A percentile compares a stretch with the other conserved stretches of the same genome.
Conservation (phyloP, 2,888 invertebrate genomes). For the Ormyrus rosae region DNA sequence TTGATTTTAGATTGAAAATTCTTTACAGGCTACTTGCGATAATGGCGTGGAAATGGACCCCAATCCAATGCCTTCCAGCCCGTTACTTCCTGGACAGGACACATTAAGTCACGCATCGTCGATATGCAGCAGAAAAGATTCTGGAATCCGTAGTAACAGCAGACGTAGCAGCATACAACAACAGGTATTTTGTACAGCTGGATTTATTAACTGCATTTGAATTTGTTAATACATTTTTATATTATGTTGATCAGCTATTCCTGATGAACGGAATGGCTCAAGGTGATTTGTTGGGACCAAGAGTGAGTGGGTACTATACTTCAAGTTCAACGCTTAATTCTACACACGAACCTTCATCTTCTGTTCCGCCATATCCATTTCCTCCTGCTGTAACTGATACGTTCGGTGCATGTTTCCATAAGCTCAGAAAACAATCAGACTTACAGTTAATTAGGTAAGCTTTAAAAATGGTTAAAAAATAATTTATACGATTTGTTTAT, state of each 20-base stretch:
- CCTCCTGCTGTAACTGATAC: slow-evolving; percentile 80
- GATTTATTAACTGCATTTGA: background rate
- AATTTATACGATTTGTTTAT: background rate
- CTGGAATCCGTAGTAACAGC: slow-evolving; percentile 91
- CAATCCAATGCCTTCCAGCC: slow-evolving; percentile 73
- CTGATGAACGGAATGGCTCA: slow-evolving; percentile 80
- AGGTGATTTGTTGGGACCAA: slow-evolving; percentile 85
- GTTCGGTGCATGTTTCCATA: slow-evolving; percentile 86
- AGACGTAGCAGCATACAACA: slow-evolving; percentile 91
- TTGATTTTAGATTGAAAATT: slow-evolving; percentile 14
- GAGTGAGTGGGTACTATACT: slow-evolving; percentile 93
- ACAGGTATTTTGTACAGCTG: slow-evolving; percentile 79
- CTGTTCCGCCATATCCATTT: slow-evolving; percentile 76
- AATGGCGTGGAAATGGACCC: slow-evolving; percentile 73
- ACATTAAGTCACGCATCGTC: slow-evolving; percentile 85
- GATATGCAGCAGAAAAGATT: slow-evolving; percentile 90
- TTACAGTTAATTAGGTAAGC: slow-evolving; percentile 85
- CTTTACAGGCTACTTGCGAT: slow-evolving; percentile 63
- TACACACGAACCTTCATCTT: slow-evolving; percentile 71
- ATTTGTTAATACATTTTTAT: background rate
- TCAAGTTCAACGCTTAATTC: slow-evolving; percentile 84
- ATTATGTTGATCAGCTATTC: slow-evolving; percentile 77
- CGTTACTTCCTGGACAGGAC: slow-evolving; percentile 76
- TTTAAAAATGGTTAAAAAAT: background rate
- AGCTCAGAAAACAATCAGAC: slow-evolving; percentile 91